Evolutionary conservation across 2,113 vertebrate genomes (phyloP).

Genomic region (Helogale parvula): DNA sequence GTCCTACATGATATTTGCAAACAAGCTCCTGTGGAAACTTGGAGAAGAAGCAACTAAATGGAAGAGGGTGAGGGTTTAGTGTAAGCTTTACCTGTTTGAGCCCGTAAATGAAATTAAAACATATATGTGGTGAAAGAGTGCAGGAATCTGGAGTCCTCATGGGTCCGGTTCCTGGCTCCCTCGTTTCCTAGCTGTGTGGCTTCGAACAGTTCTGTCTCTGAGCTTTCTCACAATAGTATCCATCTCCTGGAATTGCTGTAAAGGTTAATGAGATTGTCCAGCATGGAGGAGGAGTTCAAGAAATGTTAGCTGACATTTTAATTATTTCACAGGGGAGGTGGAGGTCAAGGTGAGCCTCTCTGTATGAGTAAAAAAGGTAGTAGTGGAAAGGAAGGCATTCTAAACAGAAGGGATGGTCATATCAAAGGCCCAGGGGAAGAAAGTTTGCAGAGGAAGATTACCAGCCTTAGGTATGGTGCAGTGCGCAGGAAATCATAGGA

Average conservation of each 20-base stretch:
- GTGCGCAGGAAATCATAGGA: background rate
- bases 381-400: background rate
- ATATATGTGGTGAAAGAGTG: background rate
- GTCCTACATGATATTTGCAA: background rate
- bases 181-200: background rate
- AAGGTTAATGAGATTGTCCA: background rate
- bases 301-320: background rate
- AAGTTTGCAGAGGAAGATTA: constrained; percentile 51
- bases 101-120: background rate
- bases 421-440: background rate
- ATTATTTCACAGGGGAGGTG: background rate
- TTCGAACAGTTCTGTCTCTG: background rate
- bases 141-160: background rate
- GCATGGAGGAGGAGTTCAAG: background rate
- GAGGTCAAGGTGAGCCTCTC: background rate
- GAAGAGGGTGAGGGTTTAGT: background rate
- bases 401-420: background rate
- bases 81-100: background rate
- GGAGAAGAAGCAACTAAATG: background rate
- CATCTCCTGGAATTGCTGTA: background rate
- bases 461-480: background rate
- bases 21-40: background rate
- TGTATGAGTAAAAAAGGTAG: background rate
- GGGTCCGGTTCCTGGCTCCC: background rate
- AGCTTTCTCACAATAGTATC: background rate